phyloP scores from a whole-genome alignment of 1,140 invertebrate species.

The Drosophila persimilis region DNA sequence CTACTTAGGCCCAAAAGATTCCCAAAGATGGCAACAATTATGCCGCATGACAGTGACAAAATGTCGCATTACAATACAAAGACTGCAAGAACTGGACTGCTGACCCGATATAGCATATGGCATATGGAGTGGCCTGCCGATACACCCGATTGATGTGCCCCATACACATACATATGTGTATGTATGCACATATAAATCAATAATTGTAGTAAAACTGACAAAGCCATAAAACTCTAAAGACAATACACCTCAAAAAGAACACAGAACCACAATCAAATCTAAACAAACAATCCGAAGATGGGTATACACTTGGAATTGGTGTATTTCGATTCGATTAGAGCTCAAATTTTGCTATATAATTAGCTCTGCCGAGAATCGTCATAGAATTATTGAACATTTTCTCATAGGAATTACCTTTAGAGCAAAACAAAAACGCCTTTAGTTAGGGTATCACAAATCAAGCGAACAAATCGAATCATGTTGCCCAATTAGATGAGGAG shows the following conservation, averaged over 20 bases:
- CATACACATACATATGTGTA: not conserved
- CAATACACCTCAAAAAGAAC: conserved; percentile 4
- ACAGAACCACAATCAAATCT: not conserved
- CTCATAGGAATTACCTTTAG: too few species aligned
- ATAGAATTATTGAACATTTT: too few species aligned
- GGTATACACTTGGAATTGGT: too few species aligned
- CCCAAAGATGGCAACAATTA: conserved; percentile 62
- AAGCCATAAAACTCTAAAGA: conserved; percentile 12
- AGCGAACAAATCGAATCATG: conserved; percentile 36
- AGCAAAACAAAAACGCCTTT: not conserved
- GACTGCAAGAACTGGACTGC: conserved; percentile 5
- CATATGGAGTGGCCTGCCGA: not conserved
- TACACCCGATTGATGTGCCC: conserved; percentile 20
- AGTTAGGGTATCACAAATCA: conserved; percentile 7
- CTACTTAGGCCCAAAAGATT: conserved; percentile 16
- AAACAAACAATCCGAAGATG: not conserved
- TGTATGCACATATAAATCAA: conserved; percentile 14
- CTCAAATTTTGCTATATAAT: too few species aligned
- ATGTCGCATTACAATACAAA: conserved; percentile 37
- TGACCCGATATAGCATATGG: not conserved
- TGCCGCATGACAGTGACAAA: conserved; percentile 68
- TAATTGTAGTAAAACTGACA: conserved; percentile 4
- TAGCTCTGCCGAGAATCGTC: too few species aligned
- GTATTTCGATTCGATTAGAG: too few species aligned
- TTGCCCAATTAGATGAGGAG: conserved; percentile 44